A percentile compares a stretch with the other conserved stretches of the same genome.
These are phyloP conservation scores for Lamprotornis superbus DNA, from an alignment of 2,113 vertebrate species.

Conservation along the genomic window DNA sequence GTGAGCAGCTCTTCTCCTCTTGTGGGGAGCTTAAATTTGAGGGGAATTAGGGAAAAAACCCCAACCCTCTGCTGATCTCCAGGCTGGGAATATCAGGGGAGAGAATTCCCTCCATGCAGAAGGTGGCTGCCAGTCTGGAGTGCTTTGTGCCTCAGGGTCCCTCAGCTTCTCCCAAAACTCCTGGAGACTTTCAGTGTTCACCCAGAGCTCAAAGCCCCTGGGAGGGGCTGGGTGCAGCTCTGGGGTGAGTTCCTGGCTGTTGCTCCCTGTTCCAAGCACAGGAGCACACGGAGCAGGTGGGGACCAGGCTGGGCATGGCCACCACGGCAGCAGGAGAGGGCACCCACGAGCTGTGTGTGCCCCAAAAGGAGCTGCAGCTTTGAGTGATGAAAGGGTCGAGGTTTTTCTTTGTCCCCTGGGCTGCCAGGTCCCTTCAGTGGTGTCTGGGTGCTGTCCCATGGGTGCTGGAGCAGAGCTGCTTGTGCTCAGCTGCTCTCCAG, in stretches of 20 bases:
- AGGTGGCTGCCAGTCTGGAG: accelerated
- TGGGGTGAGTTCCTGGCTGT: accelerated
- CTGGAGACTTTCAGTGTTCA: neutral
- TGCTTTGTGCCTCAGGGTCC: neutral
- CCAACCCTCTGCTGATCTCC: accelerated
- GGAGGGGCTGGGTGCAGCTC: neutral
- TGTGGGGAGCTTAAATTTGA: neutral
- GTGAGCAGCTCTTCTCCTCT: neutral
- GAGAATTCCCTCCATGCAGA: neutral
- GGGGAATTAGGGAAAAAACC: neutral
- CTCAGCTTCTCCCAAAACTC: neutral
- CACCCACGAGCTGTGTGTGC: neutral
- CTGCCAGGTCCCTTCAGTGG: no score
- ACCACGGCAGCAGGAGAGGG: constrained; percentile 37
- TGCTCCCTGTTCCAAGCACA: accelerated
- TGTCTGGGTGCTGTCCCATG: accelerated
- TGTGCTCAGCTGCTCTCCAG: accelerated
- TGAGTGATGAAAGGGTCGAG: accelerated
- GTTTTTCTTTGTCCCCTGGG: neutral
- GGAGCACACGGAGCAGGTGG: accelerated
- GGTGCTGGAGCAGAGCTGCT: neutral
- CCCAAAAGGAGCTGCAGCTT: neutral
- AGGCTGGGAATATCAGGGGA: neutral
- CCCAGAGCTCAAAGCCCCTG: accelerated
- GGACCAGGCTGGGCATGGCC: neutral